Percentiles rank a stretch among this genome's conserved stretches.
Evolutionary conservation across 1,140 invertebrate species (phyloP).

Genomic region (Sitobion miscanthi): DNA sequence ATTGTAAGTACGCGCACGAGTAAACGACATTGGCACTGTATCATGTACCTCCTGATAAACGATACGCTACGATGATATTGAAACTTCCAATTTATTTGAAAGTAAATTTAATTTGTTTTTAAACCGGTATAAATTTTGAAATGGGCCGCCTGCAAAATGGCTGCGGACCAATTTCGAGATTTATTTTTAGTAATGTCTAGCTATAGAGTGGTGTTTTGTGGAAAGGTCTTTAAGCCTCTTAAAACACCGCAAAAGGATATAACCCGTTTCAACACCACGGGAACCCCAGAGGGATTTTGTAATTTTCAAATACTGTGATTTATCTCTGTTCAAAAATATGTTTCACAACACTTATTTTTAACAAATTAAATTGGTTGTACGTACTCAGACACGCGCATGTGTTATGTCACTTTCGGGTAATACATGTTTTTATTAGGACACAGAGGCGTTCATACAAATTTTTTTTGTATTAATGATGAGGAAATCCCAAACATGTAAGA

Average conservation of each 20-base stretch:
- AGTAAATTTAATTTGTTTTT: conserved; percentile 13
- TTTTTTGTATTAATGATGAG: neutral
- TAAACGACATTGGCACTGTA: neutral
- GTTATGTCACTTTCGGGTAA: neutral
- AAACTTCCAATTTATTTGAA: neutral
- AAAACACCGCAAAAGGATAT: neutral
- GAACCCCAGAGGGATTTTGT: neutral
- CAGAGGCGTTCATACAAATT: neutral
- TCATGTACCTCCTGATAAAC: neutral
- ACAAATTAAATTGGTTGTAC: neutral
- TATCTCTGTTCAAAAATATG: neutral
- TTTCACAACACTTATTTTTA: neutral
- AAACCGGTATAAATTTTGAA: neutral
- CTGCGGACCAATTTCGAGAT: neutral
- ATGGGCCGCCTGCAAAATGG: neutral
- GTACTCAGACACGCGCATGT: neutral
- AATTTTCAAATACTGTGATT: conserved; percentile 23
- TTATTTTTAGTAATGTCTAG: neutral
- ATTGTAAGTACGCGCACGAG: neutral
- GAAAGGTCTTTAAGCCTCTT: conserved; percentile 29
- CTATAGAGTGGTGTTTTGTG: neutral
- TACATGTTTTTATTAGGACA: neutral
- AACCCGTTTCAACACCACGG: neutral
- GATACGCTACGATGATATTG: neutral
- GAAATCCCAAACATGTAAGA: too few relatives aligned